phyloP scores from a whole-genome alignment of 2,888 invertebrate genomes.

The Chrysomela aeneicollis region DNA sequence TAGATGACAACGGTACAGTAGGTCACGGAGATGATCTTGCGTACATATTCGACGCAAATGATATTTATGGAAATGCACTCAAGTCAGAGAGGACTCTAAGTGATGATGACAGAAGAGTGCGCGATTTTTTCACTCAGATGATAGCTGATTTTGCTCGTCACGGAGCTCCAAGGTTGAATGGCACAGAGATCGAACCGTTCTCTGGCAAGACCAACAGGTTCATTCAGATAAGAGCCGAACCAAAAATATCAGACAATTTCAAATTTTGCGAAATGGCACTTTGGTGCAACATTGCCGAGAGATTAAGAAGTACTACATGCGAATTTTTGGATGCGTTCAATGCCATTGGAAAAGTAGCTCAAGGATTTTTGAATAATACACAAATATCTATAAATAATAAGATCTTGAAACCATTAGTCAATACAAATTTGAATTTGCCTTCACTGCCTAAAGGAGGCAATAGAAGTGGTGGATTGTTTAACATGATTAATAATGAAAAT shows the following conservation, averaged over 20 bases:
- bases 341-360: conserved; percentile 28
- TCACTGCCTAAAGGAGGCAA: too few species aligned
- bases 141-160: conserved; percentile 73
- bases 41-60: conserved; percentile 74
- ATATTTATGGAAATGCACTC: conserved; percentile 67
- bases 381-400: neutral
- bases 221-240: conserved; percentile 64
- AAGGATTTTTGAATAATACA: conserved; percentile 20
- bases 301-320: conserved; percentile 67
- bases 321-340: conserved; percentile 54
- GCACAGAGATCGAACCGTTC: conserved; percentile 59
- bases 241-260: conserved; percentile 63
- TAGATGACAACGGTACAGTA: conserved; percentile 57
- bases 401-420: neutral
- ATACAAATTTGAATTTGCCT: neutral
- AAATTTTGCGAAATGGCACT: conserved; percentile 74
- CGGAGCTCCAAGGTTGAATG: conserved; percentile 59
- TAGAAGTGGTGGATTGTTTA: too few species aligned
- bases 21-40: conserved; percentile 78
- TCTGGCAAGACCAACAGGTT: conserved; percentile 62
- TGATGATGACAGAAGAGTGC: conserved; percentile 69
- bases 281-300: conserved; percentile 70
- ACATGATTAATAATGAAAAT: too few species aligned
- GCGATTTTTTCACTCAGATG: conserved; percentile 71
- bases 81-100: conserved; percentile 56